Evolutionary conservation across 2,797 vertebrate genomes (phyloP).

Genomic region (Novumbra hubbsi): DNA sequence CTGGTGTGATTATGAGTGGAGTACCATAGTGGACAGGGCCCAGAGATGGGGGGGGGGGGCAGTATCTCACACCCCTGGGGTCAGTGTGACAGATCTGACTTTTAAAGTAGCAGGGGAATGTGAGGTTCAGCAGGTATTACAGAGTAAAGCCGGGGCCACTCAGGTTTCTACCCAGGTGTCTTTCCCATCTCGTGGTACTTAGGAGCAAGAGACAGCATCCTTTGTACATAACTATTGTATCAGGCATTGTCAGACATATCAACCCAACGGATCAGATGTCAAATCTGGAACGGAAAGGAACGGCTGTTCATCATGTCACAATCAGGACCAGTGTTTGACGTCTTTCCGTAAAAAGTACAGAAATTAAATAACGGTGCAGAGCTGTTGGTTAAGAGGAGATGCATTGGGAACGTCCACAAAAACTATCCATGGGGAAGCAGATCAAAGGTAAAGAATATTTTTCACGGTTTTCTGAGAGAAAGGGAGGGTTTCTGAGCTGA

Average conservation of each 20-base stretch:
- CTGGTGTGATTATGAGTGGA: not conserved
- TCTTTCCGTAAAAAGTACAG: not conserved
- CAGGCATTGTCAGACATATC: not conserved
- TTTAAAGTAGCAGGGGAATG: not conserved
- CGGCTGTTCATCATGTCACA: not conserved
- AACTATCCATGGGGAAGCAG: not conserved
- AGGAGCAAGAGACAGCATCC: not conserved
- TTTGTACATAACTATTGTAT: not conserved
- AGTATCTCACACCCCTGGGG: not conserved
- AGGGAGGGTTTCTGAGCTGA: conserved; percentile 31
- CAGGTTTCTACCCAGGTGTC: not conserved
- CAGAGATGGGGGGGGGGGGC: not conserved
- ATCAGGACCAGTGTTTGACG: not conserved
- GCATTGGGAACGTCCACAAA: conserved; percentile 54
- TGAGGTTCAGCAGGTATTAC: not conserved
- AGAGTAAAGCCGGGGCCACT: not conserved
- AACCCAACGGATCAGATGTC: not conserved
- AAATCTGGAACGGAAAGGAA: not conserved
- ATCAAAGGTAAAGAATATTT: not conserved
- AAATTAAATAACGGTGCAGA: not conserved
- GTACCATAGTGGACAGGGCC: not conserved
- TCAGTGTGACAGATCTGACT: not conserved
- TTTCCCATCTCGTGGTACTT: not conserved
- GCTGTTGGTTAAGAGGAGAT: not conserved
- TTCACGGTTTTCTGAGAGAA: not conserved